Evolutionary conservation across 2,797 vertebrate genomes (phyloP).

Genomic region (Orientallactaga sibirica): DNA sequence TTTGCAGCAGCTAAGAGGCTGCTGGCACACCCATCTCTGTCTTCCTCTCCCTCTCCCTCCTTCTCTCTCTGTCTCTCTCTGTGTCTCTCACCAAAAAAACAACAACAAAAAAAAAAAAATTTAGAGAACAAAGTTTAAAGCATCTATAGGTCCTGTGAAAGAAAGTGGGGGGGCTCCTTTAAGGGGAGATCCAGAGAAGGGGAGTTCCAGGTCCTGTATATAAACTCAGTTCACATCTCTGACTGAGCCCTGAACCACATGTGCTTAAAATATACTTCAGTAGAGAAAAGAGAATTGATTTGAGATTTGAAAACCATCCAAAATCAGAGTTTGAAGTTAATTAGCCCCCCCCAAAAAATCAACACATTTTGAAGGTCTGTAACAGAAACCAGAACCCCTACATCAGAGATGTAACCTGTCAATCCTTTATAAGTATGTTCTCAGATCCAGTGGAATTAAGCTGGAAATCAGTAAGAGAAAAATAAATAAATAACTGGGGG

Average conservation of each 20-base stretch:
- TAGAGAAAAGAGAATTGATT: not conserved
- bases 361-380: not conserved
- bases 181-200: not conserved
- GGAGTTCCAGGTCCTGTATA: not conserved
- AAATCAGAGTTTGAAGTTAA: constrained; percentile 33
- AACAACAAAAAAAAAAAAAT: not conserved
- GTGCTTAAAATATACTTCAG: not conserved
- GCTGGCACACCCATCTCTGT: too few species aligned
- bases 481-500: too few species aligned
- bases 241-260: not conserved
- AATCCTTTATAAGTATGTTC: not conserved
- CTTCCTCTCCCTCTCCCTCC: too few species aligned
- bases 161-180: too few species aligned
- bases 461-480: constrained; percentile 17
- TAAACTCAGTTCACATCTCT: not conserved
- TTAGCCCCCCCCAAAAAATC: not conserved
- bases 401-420: not conserved
- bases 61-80: too few species aligned
- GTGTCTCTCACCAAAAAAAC: not conserved
- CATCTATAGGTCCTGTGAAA: not conserved
- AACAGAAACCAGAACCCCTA: constrained; percentile 12
- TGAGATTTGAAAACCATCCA: not conserved
- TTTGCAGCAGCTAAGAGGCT: too few species aligned
- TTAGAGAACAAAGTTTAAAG: constrained; percentile 18
- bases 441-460: not conserved